Base-by-base conservation (phyloP, 2,888 invertebrate species). In the Lithophane ornitopus region DNA sequence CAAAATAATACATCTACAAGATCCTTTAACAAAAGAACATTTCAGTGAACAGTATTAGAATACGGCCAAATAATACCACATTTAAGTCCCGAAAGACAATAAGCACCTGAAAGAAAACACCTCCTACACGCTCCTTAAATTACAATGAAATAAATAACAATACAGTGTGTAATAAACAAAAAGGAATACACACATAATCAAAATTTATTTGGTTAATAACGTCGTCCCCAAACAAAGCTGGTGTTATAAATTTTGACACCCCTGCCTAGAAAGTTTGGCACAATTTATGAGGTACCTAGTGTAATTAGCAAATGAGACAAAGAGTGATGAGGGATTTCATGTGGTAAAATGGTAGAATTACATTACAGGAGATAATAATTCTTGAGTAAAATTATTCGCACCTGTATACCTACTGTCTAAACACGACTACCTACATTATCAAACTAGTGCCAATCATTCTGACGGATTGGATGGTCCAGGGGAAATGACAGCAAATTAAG, bases 131-230 rank as follows among this genome's bases (percentile, higher is more conserved):
- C 34, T 59, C 71, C 69, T 68, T 67, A 71, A 41, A 66, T 56
- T 39, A 74, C 56, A 86, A 80, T 81, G 58, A 46, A 74, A 59
- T 46, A 68, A 68, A 65, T 75, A 66, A 82, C 79, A 82, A 76
- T 78, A 80, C 44, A 39, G 41, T 58, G 39, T 61, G 52, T 71
- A 79, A 84, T 85, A 87, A 85, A 87, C 81, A 80, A 82, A 87
- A 79, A 78, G 78, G 79, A 76, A 85, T 81, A 76, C 72, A 76
- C 72, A 77, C 73, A 78, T 88, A 87, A 90, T 89, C 85, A 88
- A 82, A 90, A 90, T 90, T 90, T 90, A 89, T 90, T 82, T 81
- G 65, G 76, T 83, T 86, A 86, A 88, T 90, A 88, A 88, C 78
- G 67, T 72, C 78, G 84, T 78, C 58, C 77, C 69, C 69, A 68